A percentile compares a stretch with the other conserved stretches of the same genome.
Conservation (phyloP, 2,888 invertebrate genomes). For the Hypolimnas misippus region DNA sequence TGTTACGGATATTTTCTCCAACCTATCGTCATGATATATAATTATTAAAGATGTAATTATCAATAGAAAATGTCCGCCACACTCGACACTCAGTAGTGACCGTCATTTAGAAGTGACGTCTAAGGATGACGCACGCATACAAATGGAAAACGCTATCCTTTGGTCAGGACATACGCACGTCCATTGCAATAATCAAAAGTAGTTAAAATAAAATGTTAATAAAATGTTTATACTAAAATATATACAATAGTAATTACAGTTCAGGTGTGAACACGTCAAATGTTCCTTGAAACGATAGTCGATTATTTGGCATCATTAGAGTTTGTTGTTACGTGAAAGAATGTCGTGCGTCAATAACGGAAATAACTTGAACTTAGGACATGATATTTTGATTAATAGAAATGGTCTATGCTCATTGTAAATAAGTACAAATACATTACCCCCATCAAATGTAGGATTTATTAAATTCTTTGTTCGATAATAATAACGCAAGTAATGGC, state of each 20-base stretch:
- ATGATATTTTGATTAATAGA: conserved; percentile 14
- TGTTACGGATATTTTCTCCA: too few species aligned
- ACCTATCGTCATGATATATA: background rate
- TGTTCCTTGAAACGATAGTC: conserved; percentile 25
- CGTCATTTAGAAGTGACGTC: conserved; percentile 33
- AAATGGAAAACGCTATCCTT: conserved; percentile 35
- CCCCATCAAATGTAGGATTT: too few species aligned
- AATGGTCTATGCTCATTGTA: background rate
- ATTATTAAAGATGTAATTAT: background rate
- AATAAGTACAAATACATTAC: too few species aligned
- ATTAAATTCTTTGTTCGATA: too few species aligned
- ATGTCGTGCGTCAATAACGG: conserved; percentile 25
- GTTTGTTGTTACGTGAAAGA: conserved; percentile 26
- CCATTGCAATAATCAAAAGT: background rate
- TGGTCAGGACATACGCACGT: conserved; percentile 19
- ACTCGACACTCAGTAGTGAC: conserved; percentile 3
- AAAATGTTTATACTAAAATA: background rate
- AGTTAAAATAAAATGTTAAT: conserved; percentile 2
- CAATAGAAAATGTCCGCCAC: background rate
- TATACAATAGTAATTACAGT: background rate
- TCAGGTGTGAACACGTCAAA: background rate
- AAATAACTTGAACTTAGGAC: conserved; percentile 27
- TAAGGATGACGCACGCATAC: conserved; percentile 38
- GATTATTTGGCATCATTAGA: conserved; percentile 36
- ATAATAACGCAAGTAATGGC: too few species aligned